A percentile compares a stretch with the other conserved stretches of the same genome.
phyloP scores from a whole-genome alignment of 2,888 invertebrate genomes.

The Dryocosmus kuriphilus region DNA sequence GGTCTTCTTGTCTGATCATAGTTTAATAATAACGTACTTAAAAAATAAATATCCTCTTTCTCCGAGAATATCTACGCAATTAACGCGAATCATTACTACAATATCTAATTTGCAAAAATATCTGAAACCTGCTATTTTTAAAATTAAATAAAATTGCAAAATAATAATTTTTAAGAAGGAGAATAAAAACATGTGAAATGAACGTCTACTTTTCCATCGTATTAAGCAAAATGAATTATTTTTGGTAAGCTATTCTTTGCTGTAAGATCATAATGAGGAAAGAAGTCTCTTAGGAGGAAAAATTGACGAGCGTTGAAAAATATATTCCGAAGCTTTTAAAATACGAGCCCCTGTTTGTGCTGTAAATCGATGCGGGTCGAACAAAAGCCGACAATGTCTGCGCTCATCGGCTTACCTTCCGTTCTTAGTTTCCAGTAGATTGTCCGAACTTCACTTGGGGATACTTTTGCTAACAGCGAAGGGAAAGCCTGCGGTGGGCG shows the following conservation, averaged over 20 bases:
- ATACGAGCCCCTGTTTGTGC: constrained; percentile 56
- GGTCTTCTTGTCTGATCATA: too few relatives aligned
- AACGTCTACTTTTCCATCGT: too few relatives aligned
- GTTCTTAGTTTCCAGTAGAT: constrained; percentile 61
- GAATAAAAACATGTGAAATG: too few relatives aligned
- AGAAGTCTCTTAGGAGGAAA: neutral
- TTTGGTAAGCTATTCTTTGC: neutral
- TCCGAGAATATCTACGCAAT: too few relatives aligned
- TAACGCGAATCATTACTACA: too few relatives aligned
- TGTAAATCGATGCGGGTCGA: constrained; percentile 65
- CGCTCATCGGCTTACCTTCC: constrained; percentile 56
- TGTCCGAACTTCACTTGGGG: constrained; percentile 55
- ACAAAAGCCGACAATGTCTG: constrained; percentile 59
- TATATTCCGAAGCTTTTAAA: constrained; percentile 56
- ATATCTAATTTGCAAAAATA: too few relatives aligned
- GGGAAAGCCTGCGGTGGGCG: constrained; percentile 40
- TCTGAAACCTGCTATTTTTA: too few relatives aligned
- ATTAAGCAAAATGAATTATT: neutral
- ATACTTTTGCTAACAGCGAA: constrained; percentile 48
- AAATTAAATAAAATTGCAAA: too few relatives aligned
- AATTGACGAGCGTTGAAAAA: constrained; percentile 35
- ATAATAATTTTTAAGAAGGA: too few relatives aligned
- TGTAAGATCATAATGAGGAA: neutral
- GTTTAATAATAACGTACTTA: too few relatives aligned
- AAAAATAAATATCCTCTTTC: too few relatives aligned